Base-by-base conservation (phyloP, 2,797 vertebrate species). In the Poeciliopsis paucimaculata region DNA sequence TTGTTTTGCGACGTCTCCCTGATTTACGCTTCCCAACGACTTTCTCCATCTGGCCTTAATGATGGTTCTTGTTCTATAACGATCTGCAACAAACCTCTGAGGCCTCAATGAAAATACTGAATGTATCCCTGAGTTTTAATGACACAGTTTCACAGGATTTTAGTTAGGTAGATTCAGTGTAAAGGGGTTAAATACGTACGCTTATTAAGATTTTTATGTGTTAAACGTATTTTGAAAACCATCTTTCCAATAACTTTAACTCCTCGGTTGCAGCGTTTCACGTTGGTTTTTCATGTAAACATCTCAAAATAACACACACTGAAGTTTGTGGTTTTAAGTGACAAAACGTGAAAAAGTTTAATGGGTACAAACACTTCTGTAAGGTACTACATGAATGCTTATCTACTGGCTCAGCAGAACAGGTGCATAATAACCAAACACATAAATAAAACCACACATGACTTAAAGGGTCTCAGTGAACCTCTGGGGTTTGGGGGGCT, bases 361-460 rank as follows among this genome's bases (percentile, higher is more conserved):
- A 71, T 43, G 68, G 26, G 26, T 28, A 26, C 28, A 13, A 71
- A 46, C 26, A 28, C 26, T 71, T 68, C n/a, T 45, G 39, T 26
- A 70, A 70, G 39, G 66, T 26, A n/a, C 23, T 68, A 26, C 13
- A n/a, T 28, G 28, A 46, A 71, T 71, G 68, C 68, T 71, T 28
- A 45, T 45, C 39, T 71, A 90, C 91, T 86, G 92, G 88, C 90
- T 91, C 93, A 92, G 91, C 93, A 93, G 83, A 90, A 90, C 31
- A 76, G 82, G 82, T 77, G 80, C 77, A 78, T 93, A 93, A 94
- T 92, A 90, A 94, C 93, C 88, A 73, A 73, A 88, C 80, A 79
- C 81, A 90, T 82, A 89, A 87, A 86, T 82, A 89, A 31, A 91
- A 80, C 82, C 92, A 81, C 90, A 64, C 0, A 53, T 74, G 84